These are phyloP conservation scores for Alouatta palliata DNA, from an alignment of 2,113 vertebrate species.

Conservation along the genomic window DNA sequence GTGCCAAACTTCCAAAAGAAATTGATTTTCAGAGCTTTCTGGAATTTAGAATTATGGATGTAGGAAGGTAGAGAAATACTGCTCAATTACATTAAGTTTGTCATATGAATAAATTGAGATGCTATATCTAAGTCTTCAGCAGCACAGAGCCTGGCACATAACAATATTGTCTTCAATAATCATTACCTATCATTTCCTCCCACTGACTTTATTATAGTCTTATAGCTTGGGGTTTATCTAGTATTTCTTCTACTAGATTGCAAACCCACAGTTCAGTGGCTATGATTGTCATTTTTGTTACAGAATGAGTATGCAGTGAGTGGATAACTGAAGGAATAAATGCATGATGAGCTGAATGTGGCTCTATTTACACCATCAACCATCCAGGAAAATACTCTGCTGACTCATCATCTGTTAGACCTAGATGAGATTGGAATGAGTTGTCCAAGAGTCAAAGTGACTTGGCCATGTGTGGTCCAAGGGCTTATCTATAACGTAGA, in stretches of 20 bases:
- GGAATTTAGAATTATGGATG: background rate
- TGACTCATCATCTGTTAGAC: background rate
- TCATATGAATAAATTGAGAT: background rate
- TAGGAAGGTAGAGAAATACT: background rate
- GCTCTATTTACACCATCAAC: background rate
- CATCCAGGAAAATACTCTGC: background rate
- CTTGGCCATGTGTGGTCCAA: background rate
- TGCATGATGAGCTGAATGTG: accelerated
- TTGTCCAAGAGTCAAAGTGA: background rate
- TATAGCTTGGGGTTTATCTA: background rate
- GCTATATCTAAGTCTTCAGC: background rate
- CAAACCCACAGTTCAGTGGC: background rate
- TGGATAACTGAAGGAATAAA: background rate
- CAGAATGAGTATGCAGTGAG: background rate
- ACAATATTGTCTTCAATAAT: background rate
- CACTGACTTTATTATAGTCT: accelerated
- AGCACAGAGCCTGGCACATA: accelerated
- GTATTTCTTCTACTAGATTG: background rate
- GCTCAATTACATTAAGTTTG: background rate
- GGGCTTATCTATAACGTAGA: background rate
- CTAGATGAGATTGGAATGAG: background rate
- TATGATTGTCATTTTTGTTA: background rate
- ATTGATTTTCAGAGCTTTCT: slow-evolving; percentile 7
- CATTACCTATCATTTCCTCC: background rate
- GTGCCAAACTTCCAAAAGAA: background rate